Percentiles rank a stretch among this genome's conserved stretches.
phyloP scores from a whole-genome alignment of 92 coral and sea anemone species.

The Epizoanthus stellaris region DNA sequence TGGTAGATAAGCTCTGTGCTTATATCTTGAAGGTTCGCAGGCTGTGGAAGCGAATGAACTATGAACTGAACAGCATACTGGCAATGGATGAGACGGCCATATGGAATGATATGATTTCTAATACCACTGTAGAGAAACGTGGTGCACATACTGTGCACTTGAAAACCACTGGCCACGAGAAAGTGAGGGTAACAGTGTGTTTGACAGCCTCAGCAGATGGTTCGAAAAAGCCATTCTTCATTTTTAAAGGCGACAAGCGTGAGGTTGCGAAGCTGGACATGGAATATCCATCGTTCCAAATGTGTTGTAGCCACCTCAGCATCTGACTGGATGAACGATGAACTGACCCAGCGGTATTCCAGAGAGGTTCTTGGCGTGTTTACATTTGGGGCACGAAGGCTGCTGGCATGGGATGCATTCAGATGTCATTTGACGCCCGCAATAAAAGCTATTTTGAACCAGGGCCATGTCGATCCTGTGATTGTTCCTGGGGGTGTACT shows the following conservation, averaged over 20 bases:
- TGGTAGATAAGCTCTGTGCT: conserved; percentile 42
- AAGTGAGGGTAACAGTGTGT: conserved; percentile 2
- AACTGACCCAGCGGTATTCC: conserved; percentile 1
- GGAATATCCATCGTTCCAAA: conserved; percentile 24
- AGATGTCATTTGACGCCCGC: no score
- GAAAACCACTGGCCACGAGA: conserved; percentile 42
- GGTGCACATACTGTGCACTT: conserved; percentile 17
- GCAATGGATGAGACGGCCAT: conserved; percentile 14
- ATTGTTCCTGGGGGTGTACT: no score
- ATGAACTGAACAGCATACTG: conserved; percentile 35
- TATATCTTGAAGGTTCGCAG: conserved; percentile 45
- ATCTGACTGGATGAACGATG: conserved; percentile 38
- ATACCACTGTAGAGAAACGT: conserved; percentile 14
- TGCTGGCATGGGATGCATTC: no score
- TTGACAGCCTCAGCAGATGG: conserved; percentile 19
- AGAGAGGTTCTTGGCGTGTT: no score
- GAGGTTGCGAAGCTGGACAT: conserved; percentile 21
- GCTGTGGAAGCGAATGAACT: conserved; percentile 33
- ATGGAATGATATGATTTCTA: conserved; percentile 7
- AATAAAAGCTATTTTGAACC: no score
- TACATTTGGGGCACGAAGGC: no score
- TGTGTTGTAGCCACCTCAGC: conserved; percentile 26
- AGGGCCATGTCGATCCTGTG: no score
- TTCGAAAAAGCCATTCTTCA: conserved; percentile 26
- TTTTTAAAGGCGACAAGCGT: conserved; percentile 32